These are phyloP conservation scores for Trinorchestia longiramus DNA, from an alignment of 1,140 invertebrate species.

Conservation along the genomic window DNA sequence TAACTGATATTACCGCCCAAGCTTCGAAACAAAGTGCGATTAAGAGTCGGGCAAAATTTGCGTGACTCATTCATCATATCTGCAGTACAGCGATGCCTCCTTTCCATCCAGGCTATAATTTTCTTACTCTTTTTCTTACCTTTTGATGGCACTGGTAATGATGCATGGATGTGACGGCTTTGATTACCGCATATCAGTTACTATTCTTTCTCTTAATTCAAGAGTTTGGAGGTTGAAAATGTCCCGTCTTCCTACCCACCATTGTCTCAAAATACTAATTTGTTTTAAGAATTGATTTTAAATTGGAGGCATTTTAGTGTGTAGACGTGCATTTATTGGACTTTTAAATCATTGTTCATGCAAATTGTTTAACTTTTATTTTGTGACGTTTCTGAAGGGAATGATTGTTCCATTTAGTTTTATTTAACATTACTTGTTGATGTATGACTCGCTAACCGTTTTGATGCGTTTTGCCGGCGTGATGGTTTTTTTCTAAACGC, in stretches of 20 bases:
- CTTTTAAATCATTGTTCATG: neutral
- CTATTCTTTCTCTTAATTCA: neutral
- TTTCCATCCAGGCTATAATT: neutral
- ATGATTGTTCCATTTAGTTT: neutral
- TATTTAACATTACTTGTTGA: neutral
- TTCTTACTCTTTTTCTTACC: neutral
- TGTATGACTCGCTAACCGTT: neutral
- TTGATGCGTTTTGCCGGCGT: neutral
- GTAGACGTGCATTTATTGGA: neutral
- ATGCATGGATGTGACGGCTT: neutral
- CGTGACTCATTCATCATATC: neutral
- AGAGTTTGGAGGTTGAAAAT: neutral
- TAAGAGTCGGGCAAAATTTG: neutral
- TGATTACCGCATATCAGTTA: constrained; percentile 4
- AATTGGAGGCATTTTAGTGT: constrained; percentile 28
- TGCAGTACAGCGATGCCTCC: neutral
- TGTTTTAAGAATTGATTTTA: neutral
- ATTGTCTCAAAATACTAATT: constrained; percentile 7
- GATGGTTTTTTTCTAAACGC: neutral
- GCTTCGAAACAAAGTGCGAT: neutral
- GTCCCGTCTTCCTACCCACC: constrained; percentile 5
- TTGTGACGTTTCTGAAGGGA: neutral
- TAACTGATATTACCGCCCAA: neutral
- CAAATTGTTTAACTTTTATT: neutral
- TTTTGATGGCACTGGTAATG: constrained; percentile 19